Conservation (phyloP, 2,113 vertebrate genomes). For the Macheiramphus alcinus region DNA sequence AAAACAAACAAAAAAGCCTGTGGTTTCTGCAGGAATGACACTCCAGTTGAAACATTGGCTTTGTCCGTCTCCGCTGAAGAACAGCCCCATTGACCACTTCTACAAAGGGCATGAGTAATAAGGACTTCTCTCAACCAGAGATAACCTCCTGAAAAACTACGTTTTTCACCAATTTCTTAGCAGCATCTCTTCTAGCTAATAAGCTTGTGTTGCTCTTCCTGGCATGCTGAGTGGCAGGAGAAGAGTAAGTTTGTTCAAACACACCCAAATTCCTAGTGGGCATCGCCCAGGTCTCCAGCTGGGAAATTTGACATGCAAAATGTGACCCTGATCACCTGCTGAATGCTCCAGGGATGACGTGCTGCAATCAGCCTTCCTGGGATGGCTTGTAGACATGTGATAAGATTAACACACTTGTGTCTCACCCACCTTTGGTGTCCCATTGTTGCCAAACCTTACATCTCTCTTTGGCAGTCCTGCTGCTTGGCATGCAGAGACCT, state of each 20-base stretch:
- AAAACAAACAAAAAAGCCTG: slow-evolving; percentile 19
- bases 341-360: neutral
- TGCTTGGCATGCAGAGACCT: neutral
- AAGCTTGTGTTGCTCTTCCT: neutral
- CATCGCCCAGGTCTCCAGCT: neutral
- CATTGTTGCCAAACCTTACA: accelerated
- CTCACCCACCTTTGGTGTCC: neutral
- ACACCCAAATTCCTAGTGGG: neutral
- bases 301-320: neutral
- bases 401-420: neutral
- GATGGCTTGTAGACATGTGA: neutral
- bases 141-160: neutral
- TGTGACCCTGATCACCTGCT: neutral
- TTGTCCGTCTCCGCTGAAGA: neutral
- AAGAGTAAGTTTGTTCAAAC: neutral
- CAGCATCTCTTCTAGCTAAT: neutral
- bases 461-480: neutral
- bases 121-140: neutral
- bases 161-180: neutral
- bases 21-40: neutral
- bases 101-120: neutral
- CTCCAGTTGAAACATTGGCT: neutral
- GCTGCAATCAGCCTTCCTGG: neutral
- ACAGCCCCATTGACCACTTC: neutral
- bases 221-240: neutral